phyloP scores from a whole-genome alignment of 30 jellyfish, hydroid and myxozoan species.

The Clytia hemisphaerica region DNA sequence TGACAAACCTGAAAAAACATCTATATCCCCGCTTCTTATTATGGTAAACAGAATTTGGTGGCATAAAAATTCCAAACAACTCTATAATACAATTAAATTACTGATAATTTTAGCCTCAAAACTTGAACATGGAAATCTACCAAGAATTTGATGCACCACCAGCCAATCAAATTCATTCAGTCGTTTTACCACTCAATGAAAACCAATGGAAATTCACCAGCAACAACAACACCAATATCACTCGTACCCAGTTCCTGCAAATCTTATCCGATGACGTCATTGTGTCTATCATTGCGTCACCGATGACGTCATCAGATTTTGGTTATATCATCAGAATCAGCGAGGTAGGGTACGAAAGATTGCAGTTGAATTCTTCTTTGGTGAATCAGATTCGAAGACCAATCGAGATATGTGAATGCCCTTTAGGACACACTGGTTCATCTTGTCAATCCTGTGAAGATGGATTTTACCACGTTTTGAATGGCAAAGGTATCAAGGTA shows the following conservation, averaged over 20 bases:
- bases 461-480: not conserved
- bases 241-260: not conserved
- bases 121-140: too few relatives aligned
- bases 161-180: not conserved
- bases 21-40: too few relatives aligned
- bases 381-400: too few relatives aligned
- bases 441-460: constrained; percentile 56
- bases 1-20: too few relatives aligned
- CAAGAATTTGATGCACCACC: too few relatives aligned
- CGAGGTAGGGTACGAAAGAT: not conserved
- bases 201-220: not conserved
- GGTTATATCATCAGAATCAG: not conserved
- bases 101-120: too few relatives aligned
- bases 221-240: too few relatives aligned
- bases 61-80: too few relatives aligned
- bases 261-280: not conserved
- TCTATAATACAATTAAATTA: too few relatives aligned
- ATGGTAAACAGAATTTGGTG: too few relatives aligned
- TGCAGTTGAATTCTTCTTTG: not conserved
- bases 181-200: not conserved
- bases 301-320: not conserved
- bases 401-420: constrained; percentile 65
- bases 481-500: too few relatives aligned
- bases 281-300: constrained; percentile 1
- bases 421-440: constrained; percentile 54